Evolutionary conservation across 2,888 invertebrate genomes (phyloP).

Genomic region (Sarcophaga variegata): DNA sequence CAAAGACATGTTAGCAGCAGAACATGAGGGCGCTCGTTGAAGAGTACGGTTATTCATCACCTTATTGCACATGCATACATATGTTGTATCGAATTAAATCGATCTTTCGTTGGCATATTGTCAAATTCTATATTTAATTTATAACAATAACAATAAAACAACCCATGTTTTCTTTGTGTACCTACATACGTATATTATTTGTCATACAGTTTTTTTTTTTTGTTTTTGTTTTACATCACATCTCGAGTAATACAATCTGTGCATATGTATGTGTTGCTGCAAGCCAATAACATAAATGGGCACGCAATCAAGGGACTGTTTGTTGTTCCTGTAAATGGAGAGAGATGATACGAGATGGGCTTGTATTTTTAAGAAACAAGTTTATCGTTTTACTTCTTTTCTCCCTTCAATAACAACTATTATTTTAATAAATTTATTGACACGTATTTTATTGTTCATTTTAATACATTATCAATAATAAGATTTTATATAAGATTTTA

Average conservation of each 20-base stretch:
- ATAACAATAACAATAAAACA: not conserved
- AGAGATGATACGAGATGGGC: not conserved
- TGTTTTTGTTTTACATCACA: slow-evolving; percentile 8
- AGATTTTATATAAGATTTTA: not conserved
- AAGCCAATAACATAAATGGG: not conserved
- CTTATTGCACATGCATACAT: not conserved
- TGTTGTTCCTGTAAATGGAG: slow-evolving; percentile 9
- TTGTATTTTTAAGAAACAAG: not conserved
- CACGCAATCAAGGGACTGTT: slow-evolving; percentile 52
- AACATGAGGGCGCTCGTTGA: not conserved
- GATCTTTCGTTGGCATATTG: not conserved
- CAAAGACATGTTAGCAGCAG: not conserved
- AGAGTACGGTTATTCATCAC: no score
- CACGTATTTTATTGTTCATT: slow-evolving; percentile 71
- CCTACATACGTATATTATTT: not conserved
- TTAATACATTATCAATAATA: slow-evolving; percentile 38
- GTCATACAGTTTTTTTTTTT: not conserved
- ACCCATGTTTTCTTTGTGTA: not conserved
- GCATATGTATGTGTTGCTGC: slow-evolving; percentile 44
- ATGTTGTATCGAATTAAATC: not conserved
- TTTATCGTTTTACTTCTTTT: slow-evolving; percentile 8
- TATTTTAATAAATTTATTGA: slow-evolving; percentile 77
- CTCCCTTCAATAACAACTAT: slow-evolving; percentile 74
- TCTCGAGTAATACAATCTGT: slow-evolving; percentile 41
- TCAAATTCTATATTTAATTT: not conserved